phyloP scores from a whole-genome alignment of 2,888 invertebrate genomes.

The Galerucella calmariensis region DNA sequence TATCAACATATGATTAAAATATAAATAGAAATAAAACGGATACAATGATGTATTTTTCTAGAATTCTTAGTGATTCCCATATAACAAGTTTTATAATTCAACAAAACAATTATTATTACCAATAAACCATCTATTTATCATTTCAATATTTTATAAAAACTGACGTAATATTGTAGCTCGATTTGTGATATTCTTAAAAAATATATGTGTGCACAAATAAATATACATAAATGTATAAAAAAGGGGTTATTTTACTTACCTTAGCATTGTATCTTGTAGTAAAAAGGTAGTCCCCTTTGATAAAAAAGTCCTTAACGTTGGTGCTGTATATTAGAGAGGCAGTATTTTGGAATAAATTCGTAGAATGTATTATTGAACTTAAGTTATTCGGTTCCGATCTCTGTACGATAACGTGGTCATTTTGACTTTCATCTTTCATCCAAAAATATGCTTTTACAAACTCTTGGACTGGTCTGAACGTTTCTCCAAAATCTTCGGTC shows the following conservation, averaged over 20 bases:
- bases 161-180: too few relatives aligned
- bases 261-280: conserved; percentile 75
- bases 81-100: too few relatives aligned
- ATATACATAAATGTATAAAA: too few relatives aligned
- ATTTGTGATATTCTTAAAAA: too few relatives aligned
- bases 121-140: too few relatives aligned
- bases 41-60: too few relatives aligned
- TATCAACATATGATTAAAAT: too few relatives aligned
- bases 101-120: too few relatives aligned
- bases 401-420: conserved; percentile 73
- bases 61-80: too few relatives aligned
- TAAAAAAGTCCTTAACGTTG: conserved; percentile 83
- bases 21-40: too few relatives aligned
- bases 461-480: conserved; percentile 76
- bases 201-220: too few relatives aligned
- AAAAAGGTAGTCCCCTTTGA: conserved; percentile 87
- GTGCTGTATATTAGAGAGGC: conserved; percentile 59
- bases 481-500: conserved; percentile 79
- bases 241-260: conserved; percentile 64
- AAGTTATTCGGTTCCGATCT: conserved; percentile 72
- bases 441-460: conserved; percentile 85
- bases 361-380: conserved; percentile 67
- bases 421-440: conserved; percentile 66
- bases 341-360: conserved; percentile 52
- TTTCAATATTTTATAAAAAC: too few relatives aligned